A percentile compares a stretch with the other conserved stretches of the same genome.
phyloP scores from a whole-genome alignment of 2,113 vertebrate species.

The Barnardius zonarius region DNA sequence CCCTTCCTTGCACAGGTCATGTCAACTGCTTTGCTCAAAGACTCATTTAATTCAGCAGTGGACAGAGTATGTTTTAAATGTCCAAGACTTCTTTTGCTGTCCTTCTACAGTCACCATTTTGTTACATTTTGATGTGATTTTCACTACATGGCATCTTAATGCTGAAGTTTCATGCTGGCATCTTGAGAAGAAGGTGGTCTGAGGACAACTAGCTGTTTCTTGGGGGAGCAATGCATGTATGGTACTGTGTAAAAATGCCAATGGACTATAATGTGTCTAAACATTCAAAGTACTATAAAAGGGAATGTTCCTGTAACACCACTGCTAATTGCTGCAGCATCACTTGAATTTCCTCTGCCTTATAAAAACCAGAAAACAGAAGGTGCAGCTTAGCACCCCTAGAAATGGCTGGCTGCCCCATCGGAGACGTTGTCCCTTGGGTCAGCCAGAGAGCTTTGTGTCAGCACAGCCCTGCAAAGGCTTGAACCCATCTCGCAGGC shows the following conservation, averaged over 20 bases:
- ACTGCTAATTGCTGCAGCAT: not conserved
- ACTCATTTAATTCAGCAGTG: not conserved
- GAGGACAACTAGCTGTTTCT: not conserved
- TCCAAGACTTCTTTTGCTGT: not conserved
- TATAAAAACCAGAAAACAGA: not conserved
- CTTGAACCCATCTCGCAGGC: not conserved
- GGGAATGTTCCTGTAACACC: not conserved
- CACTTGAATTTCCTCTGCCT: not conserved
- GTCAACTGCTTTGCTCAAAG: not conserved
- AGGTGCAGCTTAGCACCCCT: not conserved
- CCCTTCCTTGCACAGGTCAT: not conserved
- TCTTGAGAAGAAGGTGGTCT: not conserved
- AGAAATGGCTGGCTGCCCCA: not conserved
- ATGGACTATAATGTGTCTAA: not conserved
- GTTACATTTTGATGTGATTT: not conserved
- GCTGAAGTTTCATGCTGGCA: not conserved
- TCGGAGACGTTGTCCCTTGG: not conserved
- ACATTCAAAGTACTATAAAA: not conserved
- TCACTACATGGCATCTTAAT: not conserved
- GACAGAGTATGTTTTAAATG: not conserved
- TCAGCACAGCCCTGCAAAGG: not conserved
- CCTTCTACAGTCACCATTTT: not conserved
- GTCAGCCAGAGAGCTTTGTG: not conserved
- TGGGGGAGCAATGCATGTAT: not conserved
- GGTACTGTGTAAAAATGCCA: not conserved